These are phyloP conservation scores for Eristalinus aeneus DNA, from an alignment of 2,888 invertebrate species.

Conservation along the genomic window DNA sequence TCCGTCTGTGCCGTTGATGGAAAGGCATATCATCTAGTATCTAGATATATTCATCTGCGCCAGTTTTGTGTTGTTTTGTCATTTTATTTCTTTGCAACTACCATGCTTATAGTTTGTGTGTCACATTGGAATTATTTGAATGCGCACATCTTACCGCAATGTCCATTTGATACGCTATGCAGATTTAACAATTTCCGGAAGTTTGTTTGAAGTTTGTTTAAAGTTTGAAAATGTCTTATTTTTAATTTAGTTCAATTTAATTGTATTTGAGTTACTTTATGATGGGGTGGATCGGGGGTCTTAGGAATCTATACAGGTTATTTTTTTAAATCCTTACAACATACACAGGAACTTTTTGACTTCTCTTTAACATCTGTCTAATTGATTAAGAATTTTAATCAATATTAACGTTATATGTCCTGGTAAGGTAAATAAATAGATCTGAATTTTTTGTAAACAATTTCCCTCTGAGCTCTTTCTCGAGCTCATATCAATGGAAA, in stretches of 20 bases:
- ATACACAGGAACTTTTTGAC: no score
- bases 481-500: neutral
- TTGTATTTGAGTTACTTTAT: no score
- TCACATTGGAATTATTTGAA: neutral
- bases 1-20: slow-evolving; percentile 52
- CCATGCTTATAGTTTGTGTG: neutral
- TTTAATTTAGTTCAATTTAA: no score
- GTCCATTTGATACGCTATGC: slow-evolving; percentile 20
- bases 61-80: slow-evolving; percentile 28
- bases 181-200: neutral
- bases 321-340: no score
- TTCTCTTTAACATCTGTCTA: no score
- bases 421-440: no score
- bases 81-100: neutral
- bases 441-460: neutral
- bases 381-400: no score
- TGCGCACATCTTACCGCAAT: slow-evolving; percentile 19
- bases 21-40: slow-evolving; percentile 58
- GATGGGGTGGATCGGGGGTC: no score
- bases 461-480: neutral
- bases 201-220: no score
- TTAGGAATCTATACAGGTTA: no score
- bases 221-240: no score
- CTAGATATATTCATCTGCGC: slow-evolving; percentile 63
- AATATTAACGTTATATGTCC: no score